Evolutionary conservation across 2,113 vertebrate genomes (phyloP).

Genomic region (Mohoua ochrocephala): DNA sequence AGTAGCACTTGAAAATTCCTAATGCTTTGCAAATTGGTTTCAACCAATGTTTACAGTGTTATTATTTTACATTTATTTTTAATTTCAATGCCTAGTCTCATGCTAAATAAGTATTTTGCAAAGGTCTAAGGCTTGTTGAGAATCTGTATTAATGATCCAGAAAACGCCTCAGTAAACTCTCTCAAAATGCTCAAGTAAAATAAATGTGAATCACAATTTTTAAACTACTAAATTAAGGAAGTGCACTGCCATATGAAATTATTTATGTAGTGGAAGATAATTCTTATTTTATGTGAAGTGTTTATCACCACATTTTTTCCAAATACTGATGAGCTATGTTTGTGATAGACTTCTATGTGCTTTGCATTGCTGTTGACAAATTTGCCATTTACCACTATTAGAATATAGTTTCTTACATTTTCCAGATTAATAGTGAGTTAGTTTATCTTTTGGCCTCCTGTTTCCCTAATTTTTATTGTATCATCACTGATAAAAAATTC

Average conservation of each 20-base stretch:
- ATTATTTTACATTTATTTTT: not conserved
- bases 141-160: not conserved
- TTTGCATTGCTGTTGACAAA: not conserved
- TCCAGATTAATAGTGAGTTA: not conserved
- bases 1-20: not conserved
- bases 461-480: not conserved
- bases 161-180: not conserved
- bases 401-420: not conserved
- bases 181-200: not conserved
- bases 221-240: not conserved
- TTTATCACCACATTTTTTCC: not conserved
- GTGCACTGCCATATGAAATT: not conserved
- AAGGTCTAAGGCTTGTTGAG: not conserved
- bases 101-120: not conserved
- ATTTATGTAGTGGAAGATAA: not conserved
- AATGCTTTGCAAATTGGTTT: not conserved
- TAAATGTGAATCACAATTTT: not conserved
- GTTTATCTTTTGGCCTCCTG: not conserved
- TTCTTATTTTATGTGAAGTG: not conserved
- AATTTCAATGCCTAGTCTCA: not conserved
- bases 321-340: not conserved
- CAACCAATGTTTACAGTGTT: not conserved
- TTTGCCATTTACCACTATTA: not conserved
- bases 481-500: not conserved
- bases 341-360: not conserved